A percentile compares a stretch with the other conserved stretches of the same genome.
These are phyloP conservation scores for Nomia melanderi DNA, from an alignment of 1,140 invertebrate genomes.

Conservation along the genomic window DNA sequence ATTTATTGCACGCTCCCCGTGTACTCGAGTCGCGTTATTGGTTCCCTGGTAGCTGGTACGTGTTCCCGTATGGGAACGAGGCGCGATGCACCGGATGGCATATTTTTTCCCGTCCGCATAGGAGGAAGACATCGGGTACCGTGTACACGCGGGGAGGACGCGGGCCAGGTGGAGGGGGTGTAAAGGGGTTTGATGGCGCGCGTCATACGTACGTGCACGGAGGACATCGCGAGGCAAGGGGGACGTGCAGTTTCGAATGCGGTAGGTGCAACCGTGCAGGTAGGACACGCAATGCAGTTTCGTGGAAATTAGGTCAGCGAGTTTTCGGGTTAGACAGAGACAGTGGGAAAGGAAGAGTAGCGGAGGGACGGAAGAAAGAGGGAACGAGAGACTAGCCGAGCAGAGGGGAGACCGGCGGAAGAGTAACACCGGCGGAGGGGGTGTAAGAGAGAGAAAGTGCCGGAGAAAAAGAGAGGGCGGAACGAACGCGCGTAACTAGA, in stretches of 20 bases:
- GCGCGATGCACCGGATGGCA: constrained; percentile 21
- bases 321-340: constrained; percentile 63
- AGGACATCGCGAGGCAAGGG: constrained; percentile 29
- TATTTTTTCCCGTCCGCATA: constrained; percentile 30
- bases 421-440: background rate
- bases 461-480: constrained; percentile 8
- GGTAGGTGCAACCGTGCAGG: constrained; percentile 60
- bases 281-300: constrained; percentile 71
- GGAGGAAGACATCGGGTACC: background rate
- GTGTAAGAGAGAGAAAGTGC: background rate
- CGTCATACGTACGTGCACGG: constrained; percentile 29
- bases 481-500: constrained; percentile 8
- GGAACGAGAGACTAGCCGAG: background rate
- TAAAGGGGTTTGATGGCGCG: constrained; percentile 6
- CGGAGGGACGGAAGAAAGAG: background rate
- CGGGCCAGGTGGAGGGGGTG: background rate
- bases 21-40: background rate
- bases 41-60: constrained; percentile 5
- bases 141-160: background rate
- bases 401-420: background rate
- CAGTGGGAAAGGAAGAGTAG: background rate
- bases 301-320: constrained; percentile 71
- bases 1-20: background rate
- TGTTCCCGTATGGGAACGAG: constrained; percentile 37
- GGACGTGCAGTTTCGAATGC: constrained; percentile 63